phyloP scores from a whole-genome alignment of 2,888 invertebrate genomes.

The Acleris laterana region DNA sequence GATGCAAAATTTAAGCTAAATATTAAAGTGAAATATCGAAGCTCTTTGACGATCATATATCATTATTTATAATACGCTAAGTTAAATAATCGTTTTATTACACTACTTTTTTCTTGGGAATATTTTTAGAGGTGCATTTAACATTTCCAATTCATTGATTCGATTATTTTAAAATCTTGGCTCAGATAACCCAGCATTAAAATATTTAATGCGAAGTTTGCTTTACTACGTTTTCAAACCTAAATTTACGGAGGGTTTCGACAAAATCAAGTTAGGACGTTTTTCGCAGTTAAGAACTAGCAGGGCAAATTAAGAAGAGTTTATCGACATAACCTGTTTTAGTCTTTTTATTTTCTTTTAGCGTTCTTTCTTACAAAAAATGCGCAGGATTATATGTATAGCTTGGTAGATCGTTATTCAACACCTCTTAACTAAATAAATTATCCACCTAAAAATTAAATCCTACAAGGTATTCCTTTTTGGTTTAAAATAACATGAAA shows the following conservation, averaged over 20 bases:
- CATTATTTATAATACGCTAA: neutral
- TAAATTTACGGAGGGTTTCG: conserved; percentile 21
- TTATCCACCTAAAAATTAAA: too few species aligned
- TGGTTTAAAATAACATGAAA: too few species aligned
- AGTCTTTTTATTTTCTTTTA: too few species aligned
- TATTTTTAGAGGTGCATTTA: conserved; percentile 18
- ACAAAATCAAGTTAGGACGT: conserved; percentile 16
- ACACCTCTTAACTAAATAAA: too few species aligned
- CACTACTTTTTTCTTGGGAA: neutral
- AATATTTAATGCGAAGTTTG: neutral
- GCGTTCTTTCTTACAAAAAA: too few species aligned
- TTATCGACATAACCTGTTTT: neutral
- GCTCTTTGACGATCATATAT: neutral
- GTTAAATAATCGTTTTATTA: neutral
- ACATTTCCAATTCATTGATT: conserved; percentile 33
- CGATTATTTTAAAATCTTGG: conserved; percentile 32
- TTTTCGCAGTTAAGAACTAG: conserved; percentile 14
- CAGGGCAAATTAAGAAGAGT: conserved; percentile 4
- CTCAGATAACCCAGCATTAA: conserved; percentile 20
- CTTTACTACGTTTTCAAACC: neutral
- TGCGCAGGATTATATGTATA: too few species aligned
- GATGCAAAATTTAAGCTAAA: neutral
- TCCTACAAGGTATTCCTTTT: too few species aligned
- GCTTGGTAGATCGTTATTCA: too few species aligned
- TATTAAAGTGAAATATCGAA: neutral